Percentiles rank a stretch among this genome's conserved stretches.
These are phyloP conservation scores for Rhopalosiphum nymphaeae DNA, from an alignment of 2,888 invertebrate genomes.

Conservation along the genomic window DNA sequence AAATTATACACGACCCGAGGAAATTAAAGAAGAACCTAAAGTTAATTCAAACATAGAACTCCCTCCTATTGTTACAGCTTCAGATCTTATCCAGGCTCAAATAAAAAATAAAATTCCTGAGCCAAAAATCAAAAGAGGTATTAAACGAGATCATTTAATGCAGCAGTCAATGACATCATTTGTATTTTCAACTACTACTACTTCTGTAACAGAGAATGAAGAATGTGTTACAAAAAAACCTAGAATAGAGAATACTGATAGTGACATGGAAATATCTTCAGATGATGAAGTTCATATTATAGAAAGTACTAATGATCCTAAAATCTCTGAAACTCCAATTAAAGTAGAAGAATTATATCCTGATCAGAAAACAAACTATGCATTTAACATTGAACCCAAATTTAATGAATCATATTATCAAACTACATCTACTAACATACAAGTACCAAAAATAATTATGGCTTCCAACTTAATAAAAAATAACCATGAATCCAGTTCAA, in stretches of 20 bases:
- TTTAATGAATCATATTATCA: conserved; percentile 19
- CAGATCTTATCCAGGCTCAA: conserved; percentile 66
- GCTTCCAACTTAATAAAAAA: conserved; percentile 5
- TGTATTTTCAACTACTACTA: conserved; percentile 68
- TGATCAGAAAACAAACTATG: neutral
- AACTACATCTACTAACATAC: conserved; percentile 1
- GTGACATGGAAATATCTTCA: conserved; percentile 61
- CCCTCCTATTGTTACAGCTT: conserved; percentile 66
- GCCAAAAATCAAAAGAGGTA: conserved; percentile 71
- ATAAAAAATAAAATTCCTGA: conserved; percentile 65
- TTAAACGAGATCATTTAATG: conserved; percentile 72
- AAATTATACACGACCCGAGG: conserved; percentile 63
- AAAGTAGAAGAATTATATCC: conserved; percentile 20
- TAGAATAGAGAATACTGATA: conserved; percentile 49
- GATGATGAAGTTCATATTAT: conserved; percentile 62
- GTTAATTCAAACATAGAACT: neutral
- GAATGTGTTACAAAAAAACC: conserved; percentile 43
- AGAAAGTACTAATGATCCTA: conserved; percentile 23
- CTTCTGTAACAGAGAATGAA: neutral
- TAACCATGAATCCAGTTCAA: conserved; percentile 13
- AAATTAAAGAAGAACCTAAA: conserved; percentile 45
- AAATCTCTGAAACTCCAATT: neutral
- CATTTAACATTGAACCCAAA: neutral
- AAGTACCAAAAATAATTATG: neutral
- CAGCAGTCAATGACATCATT: conserved; percentile 73